Base-by-base conservation (phyloP, 2,888 invertebrate species). In the Nephrotoma guestfalica region DNA sequence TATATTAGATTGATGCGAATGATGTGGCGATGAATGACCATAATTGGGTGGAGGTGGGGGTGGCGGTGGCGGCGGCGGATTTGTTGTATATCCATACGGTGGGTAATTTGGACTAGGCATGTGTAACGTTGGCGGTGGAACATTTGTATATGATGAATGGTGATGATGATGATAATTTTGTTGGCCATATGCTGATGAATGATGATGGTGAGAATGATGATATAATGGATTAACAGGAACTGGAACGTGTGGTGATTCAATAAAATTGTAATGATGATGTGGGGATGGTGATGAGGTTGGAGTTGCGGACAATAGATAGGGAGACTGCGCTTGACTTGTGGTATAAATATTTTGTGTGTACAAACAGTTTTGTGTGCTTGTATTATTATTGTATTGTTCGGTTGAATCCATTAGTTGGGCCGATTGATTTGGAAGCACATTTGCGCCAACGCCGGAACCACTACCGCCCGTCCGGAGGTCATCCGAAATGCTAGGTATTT, bases 401-500 rank as follows among this genome's bases (percentile, higher is more conserved):
- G 87, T 86, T 3, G 87, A 86, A 42, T 88, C 88, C 6, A 57
- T 15, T 11, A 15, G 51, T 57, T 57, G 51, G 4, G 15, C 86
- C 45, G 89, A 86, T 86, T 83, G 40, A 83, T 83, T 41, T 41
- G 41, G n/a, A 40, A 83, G 11, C 40, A 30, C 47, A 3, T 3
- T 71, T 71, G 71, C 13, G 88, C 86, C 91, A 92, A 41, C 92
- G 91, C 30, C 90, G 30, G 30, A 30, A 90, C 90, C 92, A 92
- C 87, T 92, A 91, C 87, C 90, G 90, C 90, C 92, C 92, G 18
- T 92, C 89, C 86, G 91, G 88, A 43, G 87, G 85, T 94, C 94
- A 6, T 97, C 96, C 87, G 95, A 95, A 91, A 97, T 96, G 89
- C 96, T 96, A 86, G 97, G 97, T 91, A 97, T 97, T 93, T 97